A percentile compares a stretch with the other conserved stretches of the same genome.
Conservation (phyloP, 2,113 vertebrate species). For the Sarotherodon lohbergeri region DNA sequence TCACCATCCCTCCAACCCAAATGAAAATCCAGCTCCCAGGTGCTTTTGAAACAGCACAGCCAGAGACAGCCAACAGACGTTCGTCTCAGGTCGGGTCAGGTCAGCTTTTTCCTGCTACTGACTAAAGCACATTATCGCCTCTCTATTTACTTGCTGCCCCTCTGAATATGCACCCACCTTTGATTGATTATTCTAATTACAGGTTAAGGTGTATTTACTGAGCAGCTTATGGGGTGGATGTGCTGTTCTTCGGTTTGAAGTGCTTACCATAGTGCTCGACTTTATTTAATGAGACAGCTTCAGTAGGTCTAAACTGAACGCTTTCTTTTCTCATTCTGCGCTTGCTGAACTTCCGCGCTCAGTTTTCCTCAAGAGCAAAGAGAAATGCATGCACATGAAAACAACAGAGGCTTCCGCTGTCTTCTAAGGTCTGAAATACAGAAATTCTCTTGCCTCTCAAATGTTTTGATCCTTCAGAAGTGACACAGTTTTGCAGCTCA, state of each 20-base stretch:
- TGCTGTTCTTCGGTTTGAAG: background rate
- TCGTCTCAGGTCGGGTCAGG: conserved; percentile 4
- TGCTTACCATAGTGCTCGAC: conserved; percentile 2
- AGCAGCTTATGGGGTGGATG: conserved; percentile 4
- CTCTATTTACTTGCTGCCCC: background rate
- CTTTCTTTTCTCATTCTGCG: conserved; percentile 9
- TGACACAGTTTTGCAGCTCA: background rate
- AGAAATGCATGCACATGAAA: background rate
- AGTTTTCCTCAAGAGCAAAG: background rate
- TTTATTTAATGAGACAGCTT: conserved; percentile 21
- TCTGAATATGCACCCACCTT: background rate
- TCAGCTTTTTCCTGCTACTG: conserved; percentile 2
- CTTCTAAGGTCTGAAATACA: background rate
- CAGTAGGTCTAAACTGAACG: background rate
- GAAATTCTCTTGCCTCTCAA: background rate
- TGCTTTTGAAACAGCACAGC: conserved; percentile 1
- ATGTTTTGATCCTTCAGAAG: background rate
- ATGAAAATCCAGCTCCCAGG: conserved; percentile 22
- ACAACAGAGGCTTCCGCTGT: background rate
- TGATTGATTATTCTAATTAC: conserved; percentile 30
- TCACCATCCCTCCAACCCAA: background rate
- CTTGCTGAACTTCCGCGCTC: background rate
- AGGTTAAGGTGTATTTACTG: background rate
- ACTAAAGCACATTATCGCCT: background rate
- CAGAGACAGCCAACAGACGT: background rate